A percentile compares a stretch with the other conserved stretches of the same genome.
These are phyloP conservation scores for Leptodactylus fallax DNA, from an alignment of 2,797 vertebrate species.

Conservation along the genomic window DNA sequence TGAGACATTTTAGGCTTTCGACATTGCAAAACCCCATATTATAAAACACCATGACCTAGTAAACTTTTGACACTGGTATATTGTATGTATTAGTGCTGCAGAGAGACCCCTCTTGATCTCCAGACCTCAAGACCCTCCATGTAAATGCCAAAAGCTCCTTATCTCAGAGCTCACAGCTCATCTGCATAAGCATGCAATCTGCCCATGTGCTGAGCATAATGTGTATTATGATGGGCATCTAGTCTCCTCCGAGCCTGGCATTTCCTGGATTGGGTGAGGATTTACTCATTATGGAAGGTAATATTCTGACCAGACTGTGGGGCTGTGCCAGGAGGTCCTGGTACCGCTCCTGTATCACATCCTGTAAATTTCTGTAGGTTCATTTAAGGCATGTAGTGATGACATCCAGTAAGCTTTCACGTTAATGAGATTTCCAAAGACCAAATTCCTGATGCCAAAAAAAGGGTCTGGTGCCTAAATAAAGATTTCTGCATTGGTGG, in stretches of 20 bases:
- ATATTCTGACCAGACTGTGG: slow-evolving; percentile 47
- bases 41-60: background rate
- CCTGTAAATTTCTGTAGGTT: slow-evolving; percentile 13
- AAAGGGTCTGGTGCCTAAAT: too few species aligned
- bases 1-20: background rate
- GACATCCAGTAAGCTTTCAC: slow-evolving; percentile 22
- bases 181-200: slow-evolving; percentile 76
- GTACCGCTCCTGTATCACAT: background rate
- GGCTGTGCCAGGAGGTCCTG: background rate
- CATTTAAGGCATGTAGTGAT: slow-evolving; percentile 7
- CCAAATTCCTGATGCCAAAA: background rate
- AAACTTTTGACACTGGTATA: background rate
- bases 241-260: background rate
- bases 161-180: slow-evolving; percentile 73
- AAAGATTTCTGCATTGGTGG: background rate
- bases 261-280: slow-evolving; percentile 24
- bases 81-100: background rate
- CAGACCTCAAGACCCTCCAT: slow-evolving; percentile 61
- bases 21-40: background rate
- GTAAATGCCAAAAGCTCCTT: slow-evolving; percentile 81
- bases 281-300: slow-evolving; percentile 76
- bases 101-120: slow-evolving; percentile 48
- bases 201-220: slow-evolving; percentile 47
- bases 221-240: slow-evolving; percentile 38
- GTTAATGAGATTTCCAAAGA: slow-evolving; percentile 22